Base-by-base conservation (phyloP, 35 echinoderm and acorn worm species). In the Hemicentrotus pulcherrimus region DNA sequence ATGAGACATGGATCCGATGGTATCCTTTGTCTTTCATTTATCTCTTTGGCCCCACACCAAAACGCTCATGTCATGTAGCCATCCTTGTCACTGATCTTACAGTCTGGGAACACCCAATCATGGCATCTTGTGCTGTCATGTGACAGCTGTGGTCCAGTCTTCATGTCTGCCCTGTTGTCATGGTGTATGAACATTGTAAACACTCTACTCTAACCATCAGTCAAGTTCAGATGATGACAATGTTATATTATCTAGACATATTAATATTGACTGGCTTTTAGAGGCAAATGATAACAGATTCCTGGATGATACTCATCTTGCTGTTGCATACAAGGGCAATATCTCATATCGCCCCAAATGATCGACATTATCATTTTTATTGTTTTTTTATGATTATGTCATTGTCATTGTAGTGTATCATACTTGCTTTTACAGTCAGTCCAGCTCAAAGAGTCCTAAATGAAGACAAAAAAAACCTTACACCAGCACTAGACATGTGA, bases 101-200 rank as follows among this genome's bases (percentile, higher is more conserved):
- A 16, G 88, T 47, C 88, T 41, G 46, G 33, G 88, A 30, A 90
- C 88, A 30, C 12, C 88, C 32, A 90, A 47, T 90, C 32, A 35
- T 30, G 88, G n/a, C 88, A 90, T 90, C 88, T 15, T 90, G 4
- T 47, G 32, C 32, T 45, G 88, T 90, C 88, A 90, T 41, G 32
- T 90, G 88, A 90, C 88, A 90, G 88, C 88, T 90, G 88, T 33
- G 32, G 88, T 16, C 32, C 32, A 45, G 32, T 90, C 88, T 47
- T 45, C 32, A 46, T 33, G 32, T 90, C 32, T 47, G 5, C 45
- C 32, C n/a, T 5, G 30, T 31, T 32, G 12, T 90, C 32, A 45
- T 33, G 32, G 16, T 24, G 31, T 15, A 19, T 90, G 46, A 90
- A 46, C 88, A 90, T 90, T 47, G 88, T 47, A 90, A 90, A 90